A percentile compares a stretch with the other conserved stretches of the same genome.
Evolutionary conservation across 2,797 vertebrate genomes (phyloP).

Genomic region (Rhabdophis nuchalis): DNA sequence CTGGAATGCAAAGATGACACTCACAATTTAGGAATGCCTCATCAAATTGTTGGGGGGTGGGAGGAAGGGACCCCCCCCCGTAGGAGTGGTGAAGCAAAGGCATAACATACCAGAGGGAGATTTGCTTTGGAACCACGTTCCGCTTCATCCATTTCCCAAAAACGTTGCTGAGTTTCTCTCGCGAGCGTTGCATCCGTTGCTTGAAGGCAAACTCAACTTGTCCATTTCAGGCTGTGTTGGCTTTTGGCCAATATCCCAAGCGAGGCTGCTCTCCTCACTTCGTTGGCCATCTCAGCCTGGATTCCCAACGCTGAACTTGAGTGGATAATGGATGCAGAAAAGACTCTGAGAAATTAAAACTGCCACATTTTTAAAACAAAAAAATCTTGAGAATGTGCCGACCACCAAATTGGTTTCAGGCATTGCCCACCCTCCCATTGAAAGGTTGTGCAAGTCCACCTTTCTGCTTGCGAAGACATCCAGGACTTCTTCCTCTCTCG

Average conservation of each 20-base stretch:
- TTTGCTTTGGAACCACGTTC: neutral
- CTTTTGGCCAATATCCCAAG: no score
- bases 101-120: neutral
- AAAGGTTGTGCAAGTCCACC: neutral
- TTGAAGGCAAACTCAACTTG: no score
- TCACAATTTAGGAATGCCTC: neutral
- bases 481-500: neutral
- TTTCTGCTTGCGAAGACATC: no score
- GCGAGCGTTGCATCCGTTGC: no score
- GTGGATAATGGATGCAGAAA: neutral
- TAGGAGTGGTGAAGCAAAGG: neutral
- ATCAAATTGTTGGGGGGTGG: accelerated
- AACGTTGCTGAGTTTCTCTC: neutral
- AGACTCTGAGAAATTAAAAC: neutral
- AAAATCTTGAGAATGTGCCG: neutral
- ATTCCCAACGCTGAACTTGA: neutral
- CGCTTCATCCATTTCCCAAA: neutral
- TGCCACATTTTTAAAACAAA: neutral
- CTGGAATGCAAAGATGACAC: neutral
- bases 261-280: no score
- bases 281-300: neutral
- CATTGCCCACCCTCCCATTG: neutral
- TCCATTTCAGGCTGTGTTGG: no score
- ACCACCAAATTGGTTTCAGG: neutral
- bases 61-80: neutral